Evolutionary conservation across 1,140 invertebrate species (phyloP).

Genomic region (Apis dorsata): DNA sequence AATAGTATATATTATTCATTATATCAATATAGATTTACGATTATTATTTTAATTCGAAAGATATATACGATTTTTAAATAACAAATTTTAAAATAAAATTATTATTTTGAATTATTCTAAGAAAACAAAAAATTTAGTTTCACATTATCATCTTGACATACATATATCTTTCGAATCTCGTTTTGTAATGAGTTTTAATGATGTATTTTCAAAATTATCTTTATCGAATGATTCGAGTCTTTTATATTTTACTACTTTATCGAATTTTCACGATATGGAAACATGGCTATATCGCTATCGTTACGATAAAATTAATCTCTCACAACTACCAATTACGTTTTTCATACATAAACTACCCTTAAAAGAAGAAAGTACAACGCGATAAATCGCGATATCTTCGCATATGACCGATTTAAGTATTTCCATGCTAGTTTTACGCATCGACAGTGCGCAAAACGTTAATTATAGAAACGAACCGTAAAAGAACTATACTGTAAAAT

Average conservation of each 20-base stretch:
- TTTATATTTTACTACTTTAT: neutral
- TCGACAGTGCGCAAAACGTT: neutral
- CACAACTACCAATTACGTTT: neutral
- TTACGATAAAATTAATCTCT: slow-evolving; percentile 22
- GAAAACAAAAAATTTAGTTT: neutral
- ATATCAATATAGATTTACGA: neutral
- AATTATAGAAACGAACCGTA: neutral
- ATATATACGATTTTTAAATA: neutral
- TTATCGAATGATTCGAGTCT: neutral
- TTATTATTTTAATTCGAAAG: neutral
- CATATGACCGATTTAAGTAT: neutral
- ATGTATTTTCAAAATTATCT: neutral
- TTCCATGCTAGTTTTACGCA: neutral
- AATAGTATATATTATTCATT: neutral
- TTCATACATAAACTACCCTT: neutral
- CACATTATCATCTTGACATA: neutral
- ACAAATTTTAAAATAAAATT: neutral
- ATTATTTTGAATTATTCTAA: neutral
- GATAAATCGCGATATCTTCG: slow-evolving; percentile 13
- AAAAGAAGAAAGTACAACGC: neutral
- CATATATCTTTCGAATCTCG: slow-evolving; percentile 3
- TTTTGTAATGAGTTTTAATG: neutral
- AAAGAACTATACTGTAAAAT: neutral
- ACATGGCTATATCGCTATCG: neutral
- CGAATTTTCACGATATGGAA: neutral